Conservation (phyloP, 64 coral and sea anemone genomes). For the Catalaphyllia jardinei region DNA sequence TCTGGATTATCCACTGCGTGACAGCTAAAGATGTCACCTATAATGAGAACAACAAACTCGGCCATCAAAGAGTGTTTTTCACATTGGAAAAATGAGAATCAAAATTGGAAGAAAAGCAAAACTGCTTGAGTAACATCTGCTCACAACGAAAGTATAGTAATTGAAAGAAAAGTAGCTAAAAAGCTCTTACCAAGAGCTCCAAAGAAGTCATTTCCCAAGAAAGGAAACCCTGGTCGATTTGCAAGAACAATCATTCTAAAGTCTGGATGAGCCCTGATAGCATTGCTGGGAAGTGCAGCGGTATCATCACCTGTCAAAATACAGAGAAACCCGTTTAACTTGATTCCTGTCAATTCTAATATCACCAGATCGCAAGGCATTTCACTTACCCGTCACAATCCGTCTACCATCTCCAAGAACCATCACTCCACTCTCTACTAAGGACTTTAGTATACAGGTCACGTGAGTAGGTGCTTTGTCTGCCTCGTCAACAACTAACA, state of each 20-base stretch:
- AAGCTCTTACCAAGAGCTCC: constrained; percentile 81
- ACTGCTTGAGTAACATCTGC: neutral
- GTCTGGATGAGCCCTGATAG: constrained; percentile 82
- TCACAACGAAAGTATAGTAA: neutral
- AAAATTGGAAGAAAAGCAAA: neutral
- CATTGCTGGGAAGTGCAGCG: constrained; percentile 52
- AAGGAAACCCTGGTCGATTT: constrained; percentile 97
- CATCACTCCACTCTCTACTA: constrained; percentile 97
- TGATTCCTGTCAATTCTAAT: neutral
- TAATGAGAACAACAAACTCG: neutral
- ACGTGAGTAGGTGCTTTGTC: constrained; percentile 98
- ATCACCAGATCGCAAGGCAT: neutral
- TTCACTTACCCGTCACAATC: constrained; percentile 79
- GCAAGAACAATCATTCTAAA: constrained; percentile 95
- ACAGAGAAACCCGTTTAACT: neutral
- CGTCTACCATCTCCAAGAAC: constrained; percentile 94
- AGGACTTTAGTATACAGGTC: constrained; percentile 93
- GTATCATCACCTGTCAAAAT: constrained; percentile 28
- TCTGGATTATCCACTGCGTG: constrained; percentile 98
- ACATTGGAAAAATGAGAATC: neutral
- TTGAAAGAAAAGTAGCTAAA: neutral
- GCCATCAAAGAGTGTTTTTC: neutral
- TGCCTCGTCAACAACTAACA: constrained; percentile 94
- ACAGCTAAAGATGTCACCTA: constrained; percentile 98
- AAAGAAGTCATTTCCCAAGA: constrained; percentile 98